Evolutionary conservation across 2,797 vertebrate species (phyloP).

Genomic region (Protosalanx chinensis): DNA sequence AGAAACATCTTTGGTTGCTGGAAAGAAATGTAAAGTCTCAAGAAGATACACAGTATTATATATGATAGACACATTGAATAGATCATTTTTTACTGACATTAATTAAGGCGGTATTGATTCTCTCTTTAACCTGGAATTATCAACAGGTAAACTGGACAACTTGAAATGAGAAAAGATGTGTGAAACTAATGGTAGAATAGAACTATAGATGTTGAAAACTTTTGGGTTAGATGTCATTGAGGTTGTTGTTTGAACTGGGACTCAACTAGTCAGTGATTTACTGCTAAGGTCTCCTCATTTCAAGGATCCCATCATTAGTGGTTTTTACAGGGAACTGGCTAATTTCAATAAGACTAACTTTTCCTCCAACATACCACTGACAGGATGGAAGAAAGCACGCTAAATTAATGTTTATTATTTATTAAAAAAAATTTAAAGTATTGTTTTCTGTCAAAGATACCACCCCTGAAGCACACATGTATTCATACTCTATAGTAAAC

Average conservation of each 20-base stretch:
- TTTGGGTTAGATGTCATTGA: neutral
- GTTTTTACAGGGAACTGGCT: constrained; percentile 33
- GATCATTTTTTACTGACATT: too few relatives aligned
- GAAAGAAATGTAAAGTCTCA: constrained; percentile 44
- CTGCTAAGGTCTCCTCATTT: constrained; percentile 18
- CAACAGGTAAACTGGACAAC: neutral
- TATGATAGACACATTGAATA: constrained; percentile 19
- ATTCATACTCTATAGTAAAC: too few relatives aligned
- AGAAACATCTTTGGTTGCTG: constrained; percentile 25
- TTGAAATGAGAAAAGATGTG: constrained; percentile 30
- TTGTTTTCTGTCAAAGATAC: constrained; percentile 27
- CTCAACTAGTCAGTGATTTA: constrained; percentile 33
- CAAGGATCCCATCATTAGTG: constrained; percentile 53
- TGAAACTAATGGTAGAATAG: constrained; percentile 34
- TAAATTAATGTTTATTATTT: constrained; percentile 26
- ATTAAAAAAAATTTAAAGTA: constrained; percentile 14
- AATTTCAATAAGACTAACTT: constrained; percentile 47
- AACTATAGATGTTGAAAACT: constrained; percentile 24
- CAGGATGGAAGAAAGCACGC: constrained; percentile 19
- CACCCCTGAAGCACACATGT: neutral
- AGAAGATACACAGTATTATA: constrained; percentile 18
- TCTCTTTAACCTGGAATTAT: too few relatives aligned
- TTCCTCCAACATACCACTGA: constrained; percentile 25
- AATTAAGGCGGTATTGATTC: too few relatives aligned
- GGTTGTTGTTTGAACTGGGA: constrained; percentile 38